Conservation (phyloP, 1,140 invertebrate genomes). For the Lepidotrigona ventralis region DNA sequence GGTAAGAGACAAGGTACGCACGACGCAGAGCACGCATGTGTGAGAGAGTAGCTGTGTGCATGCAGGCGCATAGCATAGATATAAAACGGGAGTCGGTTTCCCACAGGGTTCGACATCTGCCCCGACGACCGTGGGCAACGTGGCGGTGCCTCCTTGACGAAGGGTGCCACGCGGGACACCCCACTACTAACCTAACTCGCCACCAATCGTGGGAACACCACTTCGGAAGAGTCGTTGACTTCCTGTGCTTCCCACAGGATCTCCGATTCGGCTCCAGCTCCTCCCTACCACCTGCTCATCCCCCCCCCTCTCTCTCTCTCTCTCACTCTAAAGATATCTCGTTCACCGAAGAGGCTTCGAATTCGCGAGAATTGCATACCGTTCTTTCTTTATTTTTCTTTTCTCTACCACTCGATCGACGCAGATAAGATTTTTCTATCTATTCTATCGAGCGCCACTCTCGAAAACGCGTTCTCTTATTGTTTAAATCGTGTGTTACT, state of each 20-base stretch:
- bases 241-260: conserved; percentile 80
- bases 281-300: conserved; percentile 72
- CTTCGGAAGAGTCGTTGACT: conserved; percentile 80
- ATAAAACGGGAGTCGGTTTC: conserved; percentile 68
- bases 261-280: conserved; percentile 56
- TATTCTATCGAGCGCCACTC: neutral
- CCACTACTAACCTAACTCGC: conserved; percentile 46
- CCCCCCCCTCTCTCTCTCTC: too few species aligned
- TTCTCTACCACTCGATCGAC: neutral
- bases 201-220: conserved; percentile 79
- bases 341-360: conserved; percentile 32
- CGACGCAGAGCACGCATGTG: neutral
- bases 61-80: neutral
- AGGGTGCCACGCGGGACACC: conserved; percentile 62
- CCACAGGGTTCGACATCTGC: conserved; percentile 78
- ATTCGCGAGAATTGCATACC: neutral
- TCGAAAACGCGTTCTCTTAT: neutral
- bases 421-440: neutral
- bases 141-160: conserved; percentile 58
- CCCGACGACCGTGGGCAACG: conserved; percentile 64
- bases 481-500: too few species aligned
- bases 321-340: conserved; percentile 28
- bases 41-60: neutral
- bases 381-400: neutral
- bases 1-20: neutral